Conservation (phyloP, 92 coral and sea anemone genomes). For the Parazoanthus swiftii region DNA sequence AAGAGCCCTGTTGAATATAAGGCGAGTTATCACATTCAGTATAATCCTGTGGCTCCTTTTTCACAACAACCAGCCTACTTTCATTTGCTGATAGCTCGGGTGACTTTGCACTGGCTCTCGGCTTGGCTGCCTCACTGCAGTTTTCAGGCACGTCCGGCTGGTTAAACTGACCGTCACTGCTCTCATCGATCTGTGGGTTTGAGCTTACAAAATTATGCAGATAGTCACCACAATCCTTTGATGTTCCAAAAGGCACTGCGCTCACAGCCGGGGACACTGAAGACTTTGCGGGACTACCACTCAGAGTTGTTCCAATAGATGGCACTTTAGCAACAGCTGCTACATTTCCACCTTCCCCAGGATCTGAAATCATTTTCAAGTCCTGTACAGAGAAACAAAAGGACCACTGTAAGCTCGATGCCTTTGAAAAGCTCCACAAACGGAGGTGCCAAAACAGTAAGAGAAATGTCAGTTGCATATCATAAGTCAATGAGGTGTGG, state of each 20-base stretch:
- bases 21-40: neutral
- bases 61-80: neutral
- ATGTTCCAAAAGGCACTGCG: neutral
- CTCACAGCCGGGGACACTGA: neutral
- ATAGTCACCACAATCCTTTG: too few species aligned
- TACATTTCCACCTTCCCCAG: neutral
- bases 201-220: neutral
- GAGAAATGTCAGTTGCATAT: too few species aligned
- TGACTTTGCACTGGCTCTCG: too few species aligned
- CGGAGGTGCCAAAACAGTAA: too few species aligned
- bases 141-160: neutral
- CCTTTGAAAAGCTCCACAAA: neutral
- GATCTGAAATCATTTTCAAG: neutral
- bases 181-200: neutral
- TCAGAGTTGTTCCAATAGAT: neutral
- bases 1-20: neutral
- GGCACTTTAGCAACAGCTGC: neutral
- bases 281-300: neutral
- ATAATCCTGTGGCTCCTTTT: conserved; percentile 2
- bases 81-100: neutral
- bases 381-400: neutral
- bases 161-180: neutral
- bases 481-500: too few species aligned
- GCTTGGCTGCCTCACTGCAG: neutral
- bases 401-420: too few species aligned